Evolutionary conservation across 2,797 vertebrate genomes (phyloP).

Genomic region (Myotis planiceps): DNA sequence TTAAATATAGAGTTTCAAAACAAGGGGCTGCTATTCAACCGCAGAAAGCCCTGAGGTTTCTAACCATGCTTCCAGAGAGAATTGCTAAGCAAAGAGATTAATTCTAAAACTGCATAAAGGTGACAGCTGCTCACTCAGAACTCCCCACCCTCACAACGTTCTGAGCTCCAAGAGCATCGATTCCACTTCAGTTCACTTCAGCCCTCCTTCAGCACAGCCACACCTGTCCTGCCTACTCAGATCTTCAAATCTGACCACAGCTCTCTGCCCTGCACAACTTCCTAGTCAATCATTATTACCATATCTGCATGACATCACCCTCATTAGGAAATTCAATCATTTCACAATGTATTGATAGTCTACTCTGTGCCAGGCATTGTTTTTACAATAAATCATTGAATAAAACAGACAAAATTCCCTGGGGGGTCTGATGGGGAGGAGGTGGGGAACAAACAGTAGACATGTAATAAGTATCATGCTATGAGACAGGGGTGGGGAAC

Average conservation of each 20-base stretch:
- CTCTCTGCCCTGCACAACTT: neutral
- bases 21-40: neutral
- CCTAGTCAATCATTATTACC: neutral
- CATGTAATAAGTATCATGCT: neutral
- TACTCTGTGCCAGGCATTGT: neutral
- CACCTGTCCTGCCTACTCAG: neutral
- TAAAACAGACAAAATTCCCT: neutral
- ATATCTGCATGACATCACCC: neutral
- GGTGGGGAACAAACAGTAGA: neutral
- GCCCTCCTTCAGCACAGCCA: neutral
- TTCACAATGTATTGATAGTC: neutral
- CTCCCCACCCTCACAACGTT: neutral
- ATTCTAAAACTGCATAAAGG: neutral
- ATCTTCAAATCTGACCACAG: neutral
- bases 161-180: neutral
- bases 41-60: neutral
- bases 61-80: neutral
- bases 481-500: too few relatives aligned
- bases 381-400: neutral
- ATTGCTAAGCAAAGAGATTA: neutral
- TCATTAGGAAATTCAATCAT: neutral
- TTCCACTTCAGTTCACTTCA: neutral
- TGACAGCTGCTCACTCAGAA: neutral
- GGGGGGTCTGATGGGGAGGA: neutral
- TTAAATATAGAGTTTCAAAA: constrained; percentile 37